These are phyloP conservation scores for Drosophila erecta DNA, from an alignment of 1,140 invertebrate species.

Conservation along the genomic window DNA sequence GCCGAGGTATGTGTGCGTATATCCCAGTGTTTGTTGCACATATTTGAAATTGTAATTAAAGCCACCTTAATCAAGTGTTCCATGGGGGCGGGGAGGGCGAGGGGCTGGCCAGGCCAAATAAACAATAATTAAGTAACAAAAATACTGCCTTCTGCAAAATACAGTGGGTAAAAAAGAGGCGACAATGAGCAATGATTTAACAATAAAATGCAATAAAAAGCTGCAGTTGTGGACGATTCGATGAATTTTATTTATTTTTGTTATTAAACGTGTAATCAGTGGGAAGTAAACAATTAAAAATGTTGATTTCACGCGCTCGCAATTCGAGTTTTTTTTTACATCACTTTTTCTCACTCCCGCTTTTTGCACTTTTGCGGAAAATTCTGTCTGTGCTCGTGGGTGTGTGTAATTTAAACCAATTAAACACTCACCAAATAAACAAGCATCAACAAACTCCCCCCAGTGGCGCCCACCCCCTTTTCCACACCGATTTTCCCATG, in stretches of 20 bases:
- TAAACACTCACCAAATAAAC: constrained; percentile 66
- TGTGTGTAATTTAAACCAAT: constrained; percentile 71
- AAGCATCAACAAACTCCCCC: constrained; percentile 22
- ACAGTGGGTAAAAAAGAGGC: background rate
- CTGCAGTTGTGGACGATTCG: background rate
- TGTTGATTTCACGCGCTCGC: constrained; percentile 46
- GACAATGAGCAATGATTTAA: constrained; percentile 50
- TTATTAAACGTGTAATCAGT: constrained; percentile 74
- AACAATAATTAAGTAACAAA: constrained; percentile 73
- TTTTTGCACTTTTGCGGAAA: constrained; percentile 8
- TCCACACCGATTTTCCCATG: background rate
- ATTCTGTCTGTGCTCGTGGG: constrained; percentile 9
- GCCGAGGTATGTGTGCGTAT: constrained; percentile 5
- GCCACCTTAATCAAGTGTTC: constrained; percentile 59
- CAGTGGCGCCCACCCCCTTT: background rate
- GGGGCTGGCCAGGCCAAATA: constrained; percentile 42
- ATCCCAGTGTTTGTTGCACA: constrained; percentile 5
- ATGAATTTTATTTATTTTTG: constrained; percentile 64
- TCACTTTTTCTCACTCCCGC: background rate
- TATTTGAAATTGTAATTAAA: constrained; percentile 68
- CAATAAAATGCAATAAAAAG: constrained; percentile 59
- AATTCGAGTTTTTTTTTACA: constrained; percentile 44
- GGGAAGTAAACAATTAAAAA: constrained; percentile 65
- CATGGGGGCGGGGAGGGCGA: background rate
- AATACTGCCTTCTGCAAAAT: constrained; percentile 33